A percentile compares a stretch with the other conserved stretches of the same genome.
phyloP scores from a whole-genome alignment of 2,797 vertebrate species.

The Sebastes flavidus region DNA sequence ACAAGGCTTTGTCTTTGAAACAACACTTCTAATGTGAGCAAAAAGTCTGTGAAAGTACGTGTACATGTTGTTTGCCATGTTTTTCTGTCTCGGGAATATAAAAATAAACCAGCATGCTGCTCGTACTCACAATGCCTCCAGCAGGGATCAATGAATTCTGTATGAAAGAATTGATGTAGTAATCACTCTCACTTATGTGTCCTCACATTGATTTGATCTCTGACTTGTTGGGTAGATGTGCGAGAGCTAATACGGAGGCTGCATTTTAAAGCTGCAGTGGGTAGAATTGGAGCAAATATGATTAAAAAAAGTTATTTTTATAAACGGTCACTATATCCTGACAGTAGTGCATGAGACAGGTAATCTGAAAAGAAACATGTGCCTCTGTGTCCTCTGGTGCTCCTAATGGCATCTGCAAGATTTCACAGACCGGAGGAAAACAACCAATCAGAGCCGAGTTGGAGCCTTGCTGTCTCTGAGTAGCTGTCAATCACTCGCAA shows the following conservation, averaged over 20 bases:
- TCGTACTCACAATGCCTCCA: neutral
- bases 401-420: too few species aligned
- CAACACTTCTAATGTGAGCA: neutral
- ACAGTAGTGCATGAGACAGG: too few species aligned
- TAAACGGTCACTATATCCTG: too few species aligned
- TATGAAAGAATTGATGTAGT: neutral
- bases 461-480: too few species aligned
- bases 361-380: too few species aligned
- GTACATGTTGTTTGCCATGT: constrained; percentile 1
- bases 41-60: neutral
- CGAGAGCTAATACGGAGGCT: neutral
- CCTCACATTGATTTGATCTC: neutral
- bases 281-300: too few species aligned
- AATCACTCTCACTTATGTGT: neutral
- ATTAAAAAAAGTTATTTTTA: too few species aligned
- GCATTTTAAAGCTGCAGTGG: neutral
- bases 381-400: too few species aligned
- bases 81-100: neutral
- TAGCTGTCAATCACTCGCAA: too few species aligned
- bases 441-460: too few species aligned
- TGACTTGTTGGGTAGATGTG: neutral
- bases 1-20: constrained; percentile 43
- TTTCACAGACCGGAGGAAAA: too few species aligned
- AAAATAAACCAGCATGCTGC: constrained; percentile 9
- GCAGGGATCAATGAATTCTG: neutral